These are phyloP conservation scores for Talpa occidentalis DNA, from an alignment of 2,113 vertebrate species.

Conservation along the genomic window DNA sequence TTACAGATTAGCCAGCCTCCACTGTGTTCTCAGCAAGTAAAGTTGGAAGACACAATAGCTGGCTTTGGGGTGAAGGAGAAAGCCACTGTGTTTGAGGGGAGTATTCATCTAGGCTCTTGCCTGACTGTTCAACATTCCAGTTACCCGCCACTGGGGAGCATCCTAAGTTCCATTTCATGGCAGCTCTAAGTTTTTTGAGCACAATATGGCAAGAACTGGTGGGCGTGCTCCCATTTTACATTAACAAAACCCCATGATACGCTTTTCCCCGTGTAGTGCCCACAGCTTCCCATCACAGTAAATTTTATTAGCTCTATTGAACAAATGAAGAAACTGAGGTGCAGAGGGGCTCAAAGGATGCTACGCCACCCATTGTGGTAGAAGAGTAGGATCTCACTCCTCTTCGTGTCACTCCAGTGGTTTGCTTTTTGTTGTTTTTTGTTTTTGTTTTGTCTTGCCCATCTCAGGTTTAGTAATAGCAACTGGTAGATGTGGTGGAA, in stretches of 20 bases:
- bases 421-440: no score
- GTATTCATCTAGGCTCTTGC: not conserved
- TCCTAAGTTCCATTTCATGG: not conserved
- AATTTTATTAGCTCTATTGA: not conserved
- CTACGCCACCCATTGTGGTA: not conserved
- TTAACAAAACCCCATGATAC: not conserved
- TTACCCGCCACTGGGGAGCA: not conserved
- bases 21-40: not conserved
- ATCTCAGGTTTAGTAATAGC: not conserved
- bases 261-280: not conserved
- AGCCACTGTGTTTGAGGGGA: not conserved
- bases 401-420: not conserved
- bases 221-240: not conserved
- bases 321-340: not conserved
- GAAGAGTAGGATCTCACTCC: not conserved
- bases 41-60: not conserved
- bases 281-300: not conserved
- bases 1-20: conserved; percentile 23
- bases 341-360: not conserved
- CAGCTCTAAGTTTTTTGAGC: not conserved
- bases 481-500: not conserved
- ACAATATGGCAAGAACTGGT: not conserved
- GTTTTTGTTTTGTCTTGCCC: not conserved
- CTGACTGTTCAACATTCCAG: not conserved
- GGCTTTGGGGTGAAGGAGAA: not conserved